Conservation (phyloP, 2,113 vertebrate species). For the Ctenodactylus gundi region DNA sequence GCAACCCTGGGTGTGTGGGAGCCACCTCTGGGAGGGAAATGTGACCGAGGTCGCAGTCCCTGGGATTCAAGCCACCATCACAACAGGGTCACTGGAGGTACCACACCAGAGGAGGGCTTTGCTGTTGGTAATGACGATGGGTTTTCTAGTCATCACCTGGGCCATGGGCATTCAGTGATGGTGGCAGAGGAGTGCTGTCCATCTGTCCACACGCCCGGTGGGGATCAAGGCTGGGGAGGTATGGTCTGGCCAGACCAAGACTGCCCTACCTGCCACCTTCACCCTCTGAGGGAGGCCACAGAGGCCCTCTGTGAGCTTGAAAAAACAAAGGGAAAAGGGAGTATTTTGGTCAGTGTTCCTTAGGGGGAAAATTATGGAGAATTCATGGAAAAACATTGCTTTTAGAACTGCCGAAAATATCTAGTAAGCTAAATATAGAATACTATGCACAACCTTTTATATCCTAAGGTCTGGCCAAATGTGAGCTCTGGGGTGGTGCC, state of each 20-base stretch:
- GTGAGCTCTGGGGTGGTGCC: neutral
- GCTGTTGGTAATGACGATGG: neutral
- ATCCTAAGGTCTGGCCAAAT: neutral
- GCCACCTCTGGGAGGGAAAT: neutral
- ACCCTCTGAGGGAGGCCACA: neutral
- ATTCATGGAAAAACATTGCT: constrained; percentile 56
- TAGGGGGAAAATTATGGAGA: constrained; percentile 57
- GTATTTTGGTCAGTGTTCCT: constrained; percentile 40
- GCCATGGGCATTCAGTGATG: neutral
- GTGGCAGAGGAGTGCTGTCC: neutral
- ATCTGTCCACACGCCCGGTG: neutral
- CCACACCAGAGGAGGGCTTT: neutral
- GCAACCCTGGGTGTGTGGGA: neutral
- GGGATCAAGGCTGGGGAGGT: neutral
- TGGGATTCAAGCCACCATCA: neutral
- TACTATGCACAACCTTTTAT: neutral
- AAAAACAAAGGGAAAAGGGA: constrained; percentile 35
- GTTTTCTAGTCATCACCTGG: neutral
- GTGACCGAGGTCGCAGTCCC: neutral
- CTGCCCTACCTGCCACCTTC: neutral
- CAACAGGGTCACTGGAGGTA: neutral
- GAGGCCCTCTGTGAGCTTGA: neutral
- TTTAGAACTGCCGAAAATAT: constrained; percentile 61
- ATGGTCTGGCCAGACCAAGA: neutral
- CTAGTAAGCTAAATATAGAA: constrained; percentile 53